A percentile compares a stretch with the other conserved stretches of the same genome.
These are phyloP conservation scores for Tiliqua scincoides DNA, from an alignment of 2,113 vertebrate species.

Conservation along the genomic window DNA sequence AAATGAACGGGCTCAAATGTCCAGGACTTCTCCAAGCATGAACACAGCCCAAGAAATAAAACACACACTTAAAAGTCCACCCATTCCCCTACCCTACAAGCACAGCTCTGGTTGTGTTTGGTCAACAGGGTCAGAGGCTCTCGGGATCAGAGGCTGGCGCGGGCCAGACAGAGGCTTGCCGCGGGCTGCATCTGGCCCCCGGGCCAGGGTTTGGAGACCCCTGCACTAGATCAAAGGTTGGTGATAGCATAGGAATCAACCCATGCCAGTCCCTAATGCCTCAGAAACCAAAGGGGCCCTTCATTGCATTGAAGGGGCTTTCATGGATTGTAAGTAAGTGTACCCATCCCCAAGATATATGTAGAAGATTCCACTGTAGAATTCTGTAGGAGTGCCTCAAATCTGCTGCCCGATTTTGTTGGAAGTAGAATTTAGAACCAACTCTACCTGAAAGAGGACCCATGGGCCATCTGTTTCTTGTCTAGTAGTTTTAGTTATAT, in stretches of 20 bases:
- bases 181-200: too few species aligned
- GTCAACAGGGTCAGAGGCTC: too few species aligned
- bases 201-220: too few species aligned
- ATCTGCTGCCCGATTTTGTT: background rate
- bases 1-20: too few species aligned
- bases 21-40: too few species aligned
- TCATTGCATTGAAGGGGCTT: background rate
- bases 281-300: background rate
- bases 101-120: too few species aligned
- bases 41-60: too few species aligned
- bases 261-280: background rate
- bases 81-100: too few species aligned
- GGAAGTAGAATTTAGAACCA: background rate
- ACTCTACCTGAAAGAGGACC: background rate
- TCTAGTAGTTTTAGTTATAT: background rate
- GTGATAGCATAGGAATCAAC: background rate
- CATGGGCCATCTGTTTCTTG: background rate
- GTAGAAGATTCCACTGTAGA: background rate
- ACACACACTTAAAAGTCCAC: too few species aligned
- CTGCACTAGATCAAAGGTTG: background rate
- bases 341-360: background rate
- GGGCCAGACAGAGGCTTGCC: too few species aligned
- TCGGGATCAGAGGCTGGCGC: too few species aligned
- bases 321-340: background rate
- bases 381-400: background rate